Evolutionary conservation across 2,113 vertebrate genomes (phyloP).

Genomic region (Myanophis thanlyinensis): DNA sequence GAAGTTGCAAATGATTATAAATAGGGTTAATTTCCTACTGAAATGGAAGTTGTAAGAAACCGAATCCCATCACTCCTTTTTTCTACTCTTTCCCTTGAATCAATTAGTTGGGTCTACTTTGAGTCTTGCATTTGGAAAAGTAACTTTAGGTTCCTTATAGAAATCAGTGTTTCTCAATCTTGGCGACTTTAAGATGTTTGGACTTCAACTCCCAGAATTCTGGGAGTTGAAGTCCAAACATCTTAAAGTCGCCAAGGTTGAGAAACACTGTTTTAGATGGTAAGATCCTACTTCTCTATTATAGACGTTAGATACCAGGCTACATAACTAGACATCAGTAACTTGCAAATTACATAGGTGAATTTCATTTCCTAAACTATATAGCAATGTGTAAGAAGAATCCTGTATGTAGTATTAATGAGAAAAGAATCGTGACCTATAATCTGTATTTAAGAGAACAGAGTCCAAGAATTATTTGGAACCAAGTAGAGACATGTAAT

Average conservation of each 20-base stretch:
- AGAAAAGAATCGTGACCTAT: neutral
- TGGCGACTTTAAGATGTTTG: too few species aligned
- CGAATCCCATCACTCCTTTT: neutral
- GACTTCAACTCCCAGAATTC: too few species aligned
- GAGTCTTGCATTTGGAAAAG: neutral
- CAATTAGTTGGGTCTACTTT: neutral
- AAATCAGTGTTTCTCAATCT: too few species aligned
- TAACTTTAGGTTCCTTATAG: neutral
- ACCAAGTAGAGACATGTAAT: neutral
- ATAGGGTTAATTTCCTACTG: neutral
- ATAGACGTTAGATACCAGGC: neutral
- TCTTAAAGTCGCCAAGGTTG: too few species aligned
- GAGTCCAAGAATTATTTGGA: neutral
- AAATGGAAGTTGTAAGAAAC: neutral
- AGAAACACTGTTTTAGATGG: too few species aligned
- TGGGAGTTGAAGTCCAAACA: too few species aligned
- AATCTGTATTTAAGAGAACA: neutral
- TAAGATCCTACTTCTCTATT: neutral
- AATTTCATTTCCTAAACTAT: neutral
- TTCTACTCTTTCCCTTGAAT: neutral
- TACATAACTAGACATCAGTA: neutral
- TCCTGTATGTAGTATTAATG: neutral
- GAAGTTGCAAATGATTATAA: neutral
- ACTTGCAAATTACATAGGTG: neutral
- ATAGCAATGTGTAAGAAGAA: neutral